A percentile compares a stretch with the other conserved stretches of the same genome.
Evolutionary conservation across 2,113 vertebrate genomes (phyloP).

Genomic region (Eurypyga helias): DNA sequence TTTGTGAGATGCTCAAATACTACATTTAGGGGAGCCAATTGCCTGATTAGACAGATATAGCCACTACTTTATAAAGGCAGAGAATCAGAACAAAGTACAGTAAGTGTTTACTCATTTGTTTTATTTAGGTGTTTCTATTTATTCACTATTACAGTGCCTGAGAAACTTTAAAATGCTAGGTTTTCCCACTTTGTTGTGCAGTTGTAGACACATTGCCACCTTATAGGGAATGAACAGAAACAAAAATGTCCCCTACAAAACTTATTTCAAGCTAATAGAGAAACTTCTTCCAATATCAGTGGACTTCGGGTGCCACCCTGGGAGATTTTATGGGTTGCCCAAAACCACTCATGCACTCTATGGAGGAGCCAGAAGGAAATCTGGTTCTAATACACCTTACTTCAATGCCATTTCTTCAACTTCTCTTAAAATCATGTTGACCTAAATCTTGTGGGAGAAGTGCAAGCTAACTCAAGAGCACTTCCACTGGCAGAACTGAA

Average conservation of each 20-base stretch:
- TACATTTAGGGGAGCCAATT: background rate
- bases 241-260: background rate
- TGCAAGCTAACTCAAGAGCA: background rate
- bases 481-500: background rate
- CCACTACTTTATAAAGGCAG: background rate
- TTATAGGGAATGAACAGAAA: background rate
- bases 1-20: background rate
- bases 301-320: background rate
- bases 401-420: background rate
- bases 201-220: background rate
- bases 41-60: background rate
- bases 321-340: background rate
- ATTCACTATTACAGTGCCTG: background rate
- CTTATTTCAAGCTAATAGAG: background rate
- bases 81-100: background rate
- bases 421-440: background rate
- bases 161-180: background rate
- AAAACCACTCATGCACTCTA: accelerated
- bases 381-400: background rate
- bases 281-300: background rate
- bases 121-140: background rate
- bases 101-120: background rate
- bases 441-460: background rate
- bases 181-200: background rate
- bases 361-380: background rate